Base-by-base conservation (phyloP, 2,113 vertebrate genomes). In the Gallinago undulata region DNA sequence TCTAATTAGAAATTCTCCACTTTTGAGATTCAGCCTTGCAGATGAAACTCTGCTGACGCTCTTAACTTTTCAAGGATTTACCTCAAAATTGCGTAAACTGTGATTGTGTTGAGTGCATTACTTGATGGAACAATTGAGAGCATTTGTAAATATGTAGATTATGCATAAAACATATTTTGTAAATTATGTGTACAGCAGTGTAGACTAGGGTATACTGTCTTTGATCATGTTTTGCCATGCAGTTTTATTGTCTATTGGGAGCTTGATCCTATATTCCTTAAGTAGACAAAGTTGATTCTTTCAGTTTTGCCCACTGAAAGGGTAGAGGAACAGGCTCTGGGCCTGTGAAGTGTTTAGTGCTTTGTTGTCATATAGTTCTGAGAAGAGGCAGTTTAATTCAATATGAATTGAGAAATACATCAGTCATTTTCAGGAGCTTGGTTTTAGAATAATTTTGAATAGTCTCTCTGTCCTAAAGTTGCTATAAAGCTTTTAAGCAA, bases 141-240 rank as follows among this genome's bases (percentile, higher is more conserved):
- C 43, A 47, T 92, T 90, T 97, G 91, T 97, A 97, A 97, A 94
- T 95, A 94, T 96, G 94, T 97, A 93, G 66, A 94, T 78, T 31
- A 75, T 87, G 74, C 83, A 48, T 84, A 79, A 89, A 93, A 21
- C 17, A 3, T 84, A 51, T 55, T 84, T 85, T 93, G 92, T 97
- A 97, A 97, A 85, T 94, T 2, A 68, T 31, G 45, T 95, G 89
- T 97, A 96, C 87, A 96, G 90, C 78, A 86, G 75, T 31, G n/a
- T 96, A 95, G 93, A 41, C 57, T 94, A 82, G 45, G 68, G 45
- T 59, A 75, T 68, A 30, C 25, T 11, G 21, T 78, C 51, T 86
- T 83, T 60, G 70, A 66, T 87, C 53, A 48, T 85, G 47, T 95
- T 93, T 86, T 90, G 73, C 74, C 76, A 82, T 59, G 47, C 63